A percentile compares a stretch with the other conserved stretches of the same genome.
These are phyloP conservation scores for Venustaconcha ellipsiformis DNA, from an alignment of 1,140 invertebrate genomes.

Conservation along the genomic window DNA sequence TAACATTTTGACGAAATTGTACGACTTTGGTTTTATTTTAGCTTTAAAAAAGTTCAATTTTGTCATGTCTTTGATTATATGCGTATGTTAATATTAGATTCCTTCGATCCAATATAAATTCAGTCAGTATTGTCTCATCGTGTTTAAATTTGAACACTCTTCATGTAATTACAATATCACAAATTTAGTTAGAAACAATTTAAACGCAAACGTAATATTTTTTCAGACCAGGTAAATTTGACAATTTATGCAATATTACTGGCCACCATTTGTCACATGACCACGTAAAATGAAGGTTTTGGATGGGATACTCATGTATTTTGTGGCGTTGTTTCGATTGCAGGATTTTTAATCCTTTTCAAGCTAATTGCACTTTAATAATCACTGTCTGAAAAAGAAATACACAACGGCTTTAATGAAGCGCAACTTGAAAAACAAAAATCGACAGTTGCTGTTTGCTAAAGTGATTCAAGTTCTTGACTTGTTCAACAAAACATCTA, in stretches of 20 bases:
- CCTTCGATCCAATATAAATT: no score
- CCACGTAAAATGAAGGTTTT: slow-evolving; percentile 1
- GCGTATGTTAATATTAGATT: no score
- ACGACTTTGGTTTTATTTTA: no score
- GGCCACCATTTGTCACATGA: slow-evolving; percentile 32
- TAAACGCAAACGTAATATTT: slow-evolving; percentile 3
- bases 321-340: no score
- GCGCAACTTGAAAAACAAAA: neutral
- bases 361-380: no score
- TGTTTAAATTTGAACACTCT: neutral
- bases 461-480: neutral
- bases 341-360: no score
- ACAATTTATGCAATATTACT: slow-evolving; percentile 31
- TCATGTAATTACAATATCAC: slow-evolving; percentile 13
- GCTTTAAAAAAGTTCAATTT: no score
- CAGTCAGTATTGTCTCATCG: no score
- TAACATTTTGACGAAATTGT: no score
- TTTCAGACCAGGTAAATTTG: neutral
- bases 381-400: slow-evolving; percentile 14
- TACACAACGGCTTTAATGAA: neutral
- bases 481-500: neutral
- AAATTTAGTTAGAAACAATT: neutral
- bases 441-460: neutral
- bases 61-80: no score
- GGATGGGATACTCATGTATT: no score